phyloP scores from a whole-genome alignment of 1,140 invertebrate genomes.

The Nymphalis io region DNA sequence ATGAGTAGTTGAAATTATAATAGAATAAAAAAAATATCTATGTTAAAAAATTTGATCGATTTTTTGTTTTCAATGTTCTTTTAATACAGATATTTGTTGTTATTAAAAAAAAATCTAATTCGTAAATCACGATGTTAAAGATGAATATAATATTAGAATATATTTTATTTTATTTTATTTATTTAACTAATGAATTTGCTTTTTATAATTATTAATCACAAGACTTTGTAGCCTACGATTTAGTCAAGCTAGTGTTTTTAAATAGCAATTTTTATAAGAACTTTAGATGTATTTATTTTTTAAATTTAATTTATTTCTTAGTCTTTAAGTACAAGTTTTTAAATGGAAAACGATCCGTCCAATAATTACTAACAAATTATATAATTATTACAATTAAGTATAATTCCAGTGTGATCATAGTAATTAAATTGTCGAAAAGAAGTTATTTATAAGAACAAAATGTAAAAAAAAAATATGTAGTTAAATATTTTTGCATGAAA shows the following conservation, averaged over 20 bases:
- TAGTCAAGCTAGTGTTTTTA: slow-evolving; percentile 3
- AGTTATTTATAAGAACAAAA: background rate
- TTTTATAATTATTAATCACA: background rate
- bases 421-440: background rate
- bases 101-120: too few relatives aligned
- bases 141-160: background rate
- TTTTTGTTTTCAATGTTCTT: too few relatives aligned
- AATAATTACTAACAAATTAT: background rate
- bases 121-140: too few relatives aligned
- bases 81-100: too few relatives aligned
- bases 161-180: background rate
- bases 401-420: slow-evolving; percentile 3
- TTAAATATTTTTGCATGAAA: background rate
- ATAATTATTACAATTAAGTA: background rate
- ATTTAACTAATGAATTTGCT: background rate
- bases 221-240: slow-evolving; percentile 7
- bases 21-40: too few relatives aligned
- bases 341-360: slow-evolving; percentile 6
- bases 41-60: too few relatives aligned
- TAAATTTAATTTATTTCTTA: slow-evolving; percentile 5
- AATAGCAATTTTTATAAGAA: slow-evolving; percentile 1
- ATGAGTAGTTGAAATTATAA: too few relatives aligned
- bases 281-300: slow-evolving; percentile 11
- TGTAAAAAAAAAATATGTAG: background rate
- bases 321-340: slow-evolving; percentile 7